Percentiles rank a stretch among this genome's conserved stretches.
Evolutionary conservation across 2,113 vertebrate genomes (phyloP).

Genomic region (Bos javanicus): DNA sequence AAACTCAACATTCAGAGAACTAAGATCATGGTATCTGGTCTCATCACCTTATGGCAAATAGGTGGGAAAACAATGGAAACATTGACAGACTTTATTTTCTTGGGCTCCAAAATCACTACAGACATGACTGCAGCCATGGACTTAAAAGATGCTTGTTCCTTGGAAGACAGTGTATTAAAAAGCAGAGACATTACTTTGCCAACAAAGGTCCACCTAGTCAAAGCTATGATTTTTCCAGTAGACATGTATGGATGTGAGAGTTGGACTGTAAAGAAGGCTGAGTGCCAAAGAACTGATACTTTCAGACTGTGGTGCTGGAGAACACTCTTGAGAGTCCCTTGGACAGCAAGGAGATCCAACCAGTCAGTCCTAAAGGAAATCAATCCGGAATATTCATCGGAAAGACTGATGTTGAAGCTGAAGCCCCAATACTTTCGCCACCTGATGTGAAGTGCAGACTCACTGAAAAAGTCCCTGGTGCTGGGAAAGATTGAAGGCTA

Average conservation of each 20-base stretch:
- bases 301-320: not conserved
- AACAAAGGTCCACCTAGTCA: not conserved
- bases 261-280: not conserved
- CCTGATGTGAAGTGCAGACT: not conserved
- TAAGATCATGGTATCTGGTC: not conserved
- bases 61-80: not conserved
- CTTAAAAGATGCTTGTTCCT: not conserved
- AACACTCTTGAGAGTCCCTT: not conserved
- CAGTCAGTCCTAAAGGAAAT: not conserved
- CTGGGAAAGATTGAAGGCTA: not conserved
- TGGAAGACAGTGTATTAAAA: not conserved
- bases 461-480: not conserved
- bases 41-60: not conserved
- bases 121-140: not conserved
- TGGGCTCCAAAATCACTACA: not conserved
- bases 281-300: not conserved
- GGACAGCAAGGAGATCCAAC: not conserved
- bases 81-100: not conserved
- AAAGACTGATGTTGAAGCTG: not conserved
- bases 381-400: not conserved
- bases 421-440: accelerated
- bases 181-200: not conserved
- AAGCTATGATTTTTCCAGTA: not conserved
- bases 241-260: not conserved
- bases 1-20: not conserved